phyloP scores from a whole-genome alignment of 2,888 invertebrate species.

The Conops quadrifasciatus region DNA sequence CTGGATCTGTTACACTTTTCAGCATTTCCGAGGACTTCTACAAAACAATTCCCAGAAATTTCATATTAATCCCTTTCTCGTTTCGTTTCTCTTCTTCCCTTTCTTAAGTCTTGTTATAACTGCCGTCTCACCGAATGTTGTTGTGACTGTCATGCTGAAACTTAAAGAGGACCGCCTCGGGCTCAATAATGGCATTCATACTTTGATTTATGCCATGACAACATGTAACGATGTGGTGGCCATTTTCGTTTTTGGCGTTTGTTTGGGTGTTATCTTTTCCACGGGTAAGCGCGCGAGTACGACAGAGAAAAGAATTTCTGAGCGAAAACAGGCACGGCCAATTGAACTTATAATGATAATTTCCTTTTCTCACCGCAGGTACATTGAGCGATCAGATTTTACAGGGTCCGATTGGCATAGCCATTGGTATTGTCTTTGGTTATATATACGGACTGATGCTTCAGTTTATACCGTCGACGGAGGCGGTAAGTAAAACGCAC shows the following conservation, averaged over 20 bases:
- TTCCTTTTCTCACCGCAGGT: conserved; percentile 55
- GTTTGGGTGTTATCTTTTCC: conserved; percentile 72
- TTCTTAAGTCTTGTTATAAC: conserved; percentile 69
- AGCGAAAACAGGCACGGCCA: background rate
- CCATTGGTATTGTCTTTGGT: conserved; percentile 72
- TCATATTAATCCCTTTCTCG: background rate
- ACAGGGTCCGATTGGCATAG: conserved; percentile 71
- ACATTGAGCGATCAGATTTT: conserved; percentile 66
- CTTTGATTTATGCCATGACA: conserved; percentile 69
- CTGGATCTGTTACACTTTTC: too few species aligned
- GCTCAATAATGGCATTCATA: conserved; percentile 77
- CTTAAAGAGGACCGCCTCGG: conserved; percentile 71
- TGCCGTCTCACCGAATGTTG: conserved; percentile 79
- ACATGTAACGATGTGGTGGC: conserved; percentile 81
- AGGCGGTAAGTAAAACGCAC: conserved; percentile 58
- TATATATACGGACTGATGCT: conserved; percentile 70
- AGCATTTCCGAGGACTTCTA: too few species aligned
- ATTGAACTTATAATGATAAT: background rate
- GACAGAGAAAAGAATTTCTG: too few species aligned
- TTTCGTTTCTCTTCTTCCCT: background rate
- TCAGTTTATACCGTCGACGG: conserved; percentile 70
- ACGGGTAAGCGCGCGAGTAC: conserved; percentile 65
- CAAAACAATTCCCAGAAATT: background rate
- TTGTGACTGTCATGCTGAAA: conserved; percentile 74
- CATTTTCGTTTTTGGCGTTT: conserved; percentile 76